phyloP scores from a whole-genome alignment of 2,797 vertebrate genomes.

The Cheirogaleus major region DNA sequence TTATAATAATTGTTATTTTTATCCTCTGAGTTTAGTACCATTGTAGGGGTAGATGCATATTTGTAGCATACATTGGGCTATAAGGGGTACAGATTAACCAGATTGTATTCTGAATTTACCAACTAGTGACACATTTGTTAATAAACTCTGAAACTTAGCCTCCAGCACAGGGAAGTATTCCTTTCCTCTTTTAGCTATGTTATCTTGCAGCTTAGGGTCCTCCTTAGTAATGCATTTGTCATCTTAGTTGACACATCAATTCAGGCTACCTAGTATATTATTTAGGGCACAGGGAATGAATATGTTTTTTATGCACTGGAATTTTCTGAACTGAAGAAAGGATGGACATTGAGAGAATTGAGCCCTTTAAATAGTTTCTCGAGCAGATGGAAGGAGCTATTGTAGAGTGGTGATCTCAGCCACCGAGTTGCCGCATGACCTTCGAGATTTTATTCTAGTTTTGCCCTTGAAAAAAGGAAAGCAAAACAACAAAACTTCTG shows the following conservation, averaged over 20 bases:
- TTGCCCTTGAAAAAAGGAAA: conserved; percentile 58
- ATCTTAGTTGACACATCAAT: conserved; percentile 7
- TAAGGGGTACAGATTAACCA: not conserved
- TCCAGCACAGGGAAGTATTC: not conserved
- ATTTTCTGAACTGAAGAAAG: conserved; percentile 39
- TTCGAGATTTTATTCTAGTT: conserved; percentile 62
- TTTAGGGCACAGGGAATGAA: conserved; percentile 21
- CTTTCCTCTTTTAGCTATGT: not conserved
- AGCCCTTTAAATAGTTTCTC: conserved; percentile 61
- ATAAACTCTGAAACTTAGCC: not conserved
- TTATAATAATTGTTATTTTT: conserved; percentile 17
- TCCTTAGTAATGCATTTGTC: not conserved
- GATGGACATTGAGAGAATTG: not conserved
- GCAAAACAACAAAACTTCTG: conserved; percentile 57
- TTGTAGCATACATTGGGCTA: not conserved
- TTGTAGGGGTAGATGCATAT: not conserved
- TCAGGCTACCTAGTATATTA: conserved; percentile 6
- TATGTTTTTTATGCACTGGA: not conserved
- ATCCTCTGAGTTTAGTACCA: not conserved
- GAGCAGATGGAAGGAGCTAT: conserved; percentile 41
- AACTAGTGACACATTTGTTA: not conserved
- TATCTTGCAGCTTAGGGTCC: not conserved
- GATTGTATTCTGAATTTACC: not conserved
- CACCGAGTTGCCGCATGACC: conserved; percentile 6
- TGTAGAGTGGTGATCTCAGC: conserved; percentile 11